These are phyloP conservation scores for Drosophila melanogaster DNA, from an alignment of 1,140 invertebrate species.

Conservation along the genomic window DNA sequence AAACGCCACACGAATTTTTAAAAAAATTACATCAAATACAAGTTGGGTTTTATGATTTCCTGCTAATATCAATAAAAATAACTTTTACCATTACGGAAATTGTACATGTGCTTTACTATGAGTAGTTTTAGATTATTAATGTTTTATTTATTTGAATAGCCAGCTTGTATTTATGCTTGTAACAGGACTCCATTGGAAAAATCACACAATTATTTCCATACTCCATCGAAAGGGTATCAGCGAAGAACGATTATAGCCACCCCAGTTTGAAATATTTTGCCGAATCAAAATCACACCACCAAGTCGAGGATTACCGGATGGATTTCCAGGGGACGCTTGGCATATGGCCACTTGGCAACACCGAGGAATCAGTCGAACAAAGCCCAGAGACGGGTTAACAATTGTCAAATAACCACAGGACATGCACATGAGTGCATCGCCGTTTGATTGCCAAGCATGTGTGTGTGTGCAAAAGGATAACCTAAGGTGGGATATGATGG, in stretches of 20 bases:
- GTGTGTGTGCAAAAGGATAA: slow-evolving; percentile 50
- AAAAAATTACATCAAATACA: too few species aligned
- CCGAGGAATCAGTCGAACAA: slow-evolving; percentile 52
- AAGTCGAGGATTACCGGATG: slow-evolving; percentile 22
- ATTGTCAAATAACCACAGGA: slow-evolving; percentile 76
- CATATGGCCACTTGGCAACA: slow-evolving; percentile 68
- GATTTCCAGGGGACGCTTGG: slow-evolving; percentile 48
- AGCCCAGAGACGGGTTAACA: slow-evolving; percentile 49
- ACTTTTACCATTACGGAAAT: too few species aligned
- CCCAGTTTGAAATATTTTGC: slow-evolving; percentile 10
- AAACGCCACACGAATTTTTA: too few species aligned
- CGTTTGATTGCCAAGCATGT: slow-evolving; percentile 63
- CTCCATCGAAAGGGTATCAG: slow-evolving; percentile 23
- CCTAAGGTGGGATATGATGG: slow-evolving; percentile 27
- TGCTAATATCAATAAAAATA: too few species aligned
- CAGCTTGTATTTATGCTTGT: too few species aligned
- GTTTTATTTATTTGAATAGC: too few species aligned
- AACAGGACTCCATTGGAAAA: too few species aligned
- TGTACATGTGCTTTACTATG: too few species aligned
- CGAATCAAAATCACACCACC: slow-evolving; percentile 47
- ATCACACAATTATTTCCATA: background rate
- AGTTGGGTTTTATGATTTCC: too few species aligned
- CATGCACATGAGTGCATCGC: slow-evolving; percentile 73
- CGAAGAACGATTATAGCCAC: slow-evolving; percentile 34
- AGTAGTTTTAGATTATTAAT: too few species aligned